phyloP scores from a whole-genome alignment of 1,140 invertebrate genomes.

The Ceratina calcarata region DNA sequence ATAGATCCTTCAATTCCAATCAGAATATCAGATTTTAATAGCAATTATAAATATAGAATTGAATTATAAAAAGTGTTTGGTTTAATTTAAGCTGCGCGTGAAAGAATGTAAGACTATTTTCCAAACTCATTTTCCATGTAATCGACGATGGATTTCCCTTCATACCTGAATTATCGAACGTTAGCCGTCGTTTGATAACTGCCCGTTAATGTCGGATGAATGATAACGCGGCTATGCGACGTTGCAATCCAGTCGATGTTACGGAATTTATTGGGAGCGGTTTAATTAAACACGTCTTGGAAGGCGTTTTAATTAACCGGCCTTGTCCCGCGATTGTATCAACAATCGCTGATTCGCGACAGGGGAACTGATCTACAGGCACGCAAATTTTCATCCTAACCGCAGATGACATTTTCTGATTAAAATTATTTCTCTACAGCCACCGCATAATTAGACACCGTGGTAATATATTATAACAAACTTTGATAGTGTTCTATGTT shows the following conservation, averaged over 20 bases:
- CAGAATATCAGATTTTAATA: too few species aligned
- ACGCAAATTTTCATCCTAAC: not conserved
- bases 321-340: not conserved
- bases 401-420: too few species aligned
- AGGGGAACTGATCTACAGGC: not conserved
- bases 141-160: too few species aligned
- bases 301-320: slow-evolving; percentile 28
- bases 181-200: not conserved
- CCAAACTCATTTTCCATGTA: too few species aligned
- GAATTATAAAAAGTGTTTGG: too few species aligned
- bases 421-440: too few species aligned
- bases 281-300: slow-evolving; percentile 24
- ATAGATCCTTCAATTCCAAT: too few species aligned
- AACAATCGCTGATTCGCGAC: slow-evolving; percentile 4
- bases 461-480: too few species aligned
- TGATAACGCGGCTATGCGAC: not conserved
- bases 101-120: too few species aligned
- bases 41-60: too few species aligned
- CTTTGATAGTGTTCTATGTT: too few species aligned
- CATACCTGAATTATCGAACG: not conserved
- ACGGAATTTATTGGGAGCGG: slow-evolving; percentile 20
- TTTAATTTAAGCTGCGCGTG: not conserved
- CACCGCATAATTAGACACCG: not conserved
- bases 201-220: not conserved
- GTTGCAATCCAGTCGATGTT: not conserved